Percentiles rank a stretch among this genome's conserved stretches.
These are phyloP conservation scores for Sturnira hondurensis DNA, from an alignment of 2,113 vertebrate species.

Conservation along the genomic window DNA sequence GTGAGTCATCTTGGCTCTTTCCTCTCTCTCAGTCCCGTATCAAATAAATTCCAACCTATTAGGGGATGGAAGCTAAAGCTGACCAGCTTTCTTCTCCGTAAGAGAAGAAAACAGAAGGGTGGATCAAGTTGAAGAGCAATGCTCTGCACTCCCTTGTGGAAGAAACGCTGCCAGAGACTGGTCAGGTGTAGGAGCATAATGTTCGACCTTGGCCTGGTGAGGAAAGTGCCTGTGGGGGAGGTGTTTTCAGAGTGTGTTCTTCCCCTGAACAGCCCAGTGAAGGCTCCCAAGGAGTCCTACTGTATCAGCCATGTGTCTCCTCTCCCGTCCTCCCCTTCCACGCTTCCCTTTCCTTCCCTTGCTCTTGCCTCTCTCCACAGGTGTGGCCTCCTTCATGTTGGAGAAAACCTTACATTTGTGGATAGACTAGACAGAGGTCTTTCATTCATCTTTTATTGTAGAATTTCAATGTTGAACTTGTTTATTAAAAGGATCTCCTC, in stretches of 20 bases:
- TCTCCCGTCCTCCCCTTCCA: background rate
- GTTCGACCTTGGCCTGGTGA: accelerated
- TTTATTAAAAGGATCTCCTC: background rate
- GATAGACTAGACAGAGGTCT: background rate
- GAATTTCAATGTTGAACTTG: background rate
- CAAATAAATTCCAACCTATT: background rate
- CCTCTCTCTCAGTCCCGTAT: background rate
- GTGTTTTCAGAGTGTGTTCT: background rate
- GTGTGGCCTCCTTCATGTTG: background rate
- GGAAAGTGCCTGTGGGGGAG: background rate
- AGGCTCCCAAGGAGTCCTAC: background rate
- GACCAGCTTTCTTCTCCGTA: background rate
- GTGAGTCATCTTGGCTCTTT: background rate
- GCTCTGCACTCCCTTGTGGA: background rate
- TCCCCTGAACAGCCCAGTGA: background rate
- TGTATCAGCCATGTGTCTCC: background rate
- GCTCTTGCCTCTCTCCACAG: background rate
- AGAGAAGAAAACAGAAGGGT: too few species aligned
- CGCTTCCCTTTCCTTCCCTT: background rate
- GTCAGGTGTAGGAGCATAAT: background rate
- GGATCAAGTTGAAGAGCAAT: background rate
- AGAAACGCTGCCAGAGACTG: background rate
- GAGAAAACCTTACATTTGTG: background rate
- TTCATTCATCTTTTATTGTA: background rate
- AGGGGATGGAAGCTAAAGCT: background rate